Evolutionary conservation across 2,888 invertebrate species (phyloP), one percentile per base, ranked within the genome.

Genomic region (Zaprionus bogoriensis): DNA sequence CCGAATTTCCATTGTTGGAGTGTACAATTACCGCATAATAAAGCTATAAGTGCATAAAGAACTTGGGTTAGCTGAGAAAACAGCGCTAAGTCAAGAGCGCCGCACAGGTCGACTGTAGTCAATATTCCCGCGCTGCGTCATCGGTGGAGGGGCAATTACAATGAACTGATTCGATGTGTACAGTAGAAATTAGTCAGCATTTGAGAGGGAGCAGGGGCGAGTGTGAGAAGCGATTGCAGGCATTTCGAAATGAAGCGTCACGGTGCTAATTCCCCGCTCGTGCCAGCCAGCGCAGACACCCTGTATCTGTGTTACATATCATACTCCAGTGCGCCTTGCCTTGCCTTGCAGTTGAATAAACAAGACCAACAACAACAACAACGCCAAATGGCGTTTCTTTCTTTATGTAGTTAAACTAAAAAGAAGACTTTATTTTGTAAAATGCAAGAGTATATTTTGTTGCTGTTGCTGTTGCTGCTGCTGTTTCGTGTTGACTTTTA

Each of bases 401-500:
- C 50, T 70, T 71, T 69, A 66, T 79, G 69, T 87, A 88, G 78
- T 88, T 88, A 79, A 87, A 87, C 88, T 87, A 88, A 88, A 86
- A 76, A 78, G 87, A 87, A 87, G 88, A 87, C 88, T 87, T 87
- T 87, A 87, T 87, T 88, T 84, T 83, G 83, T 81, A 81, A 81
- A 88, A 88, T 87, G 77, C 88, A 85, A 87, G 88, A 84, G 88
- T 87, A 84, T 87, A 84, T 84, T 82, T 72, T 82, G 53, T 73
- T 74, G 53, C 55, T 53, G 66, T 45, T 59, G 51, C 22, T 54
- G 38, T 41, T 55, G 46, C 45, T 65, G 66, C 51, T 74, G 48
- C 22, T 68, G 53, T 32, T 59, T 72, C 70, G 48, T 74, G 61
- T 60, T 78, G 72, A 78, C 67, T 72, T 69, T 65, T 58, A 61